Evolutionary conservation across 2,113 vertebrate genomes (phyloP).

Genomic region (Spea bombifrons): DNA sequence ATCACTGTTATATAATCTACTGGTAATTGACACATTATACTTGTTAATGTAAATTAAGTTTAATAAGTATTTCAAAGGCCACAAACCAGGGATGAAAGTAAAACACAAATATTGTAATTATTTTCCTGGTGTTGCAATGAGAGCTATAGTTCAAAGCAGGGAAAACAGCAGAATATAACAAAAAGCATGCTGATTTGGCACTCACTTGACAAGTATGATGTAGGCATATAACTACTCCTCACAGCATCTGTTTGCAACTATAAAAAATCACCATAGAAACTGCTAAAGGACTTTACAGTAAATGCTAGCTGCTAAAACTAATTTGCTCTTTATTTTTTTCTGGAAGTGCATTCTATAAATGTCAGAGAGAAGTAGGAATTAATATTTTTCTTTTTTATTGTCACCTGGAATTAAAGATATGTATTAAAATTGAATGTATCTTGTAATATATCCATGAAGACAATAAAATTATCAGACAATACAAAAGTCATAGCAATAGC

Average conservation of each 20-base stretch:
- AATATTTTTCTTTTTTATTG: constrained; percentile 3
- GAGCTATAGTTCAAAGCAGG: constrained; percentile 25
- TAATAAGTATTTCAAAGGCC: constrained; percentile 11
- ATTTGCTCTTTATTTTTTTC: constrained; percentile 40
- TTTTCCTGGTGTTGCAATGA: constrained; percentile 18
- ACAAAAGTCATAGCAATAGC: too few species aligned
- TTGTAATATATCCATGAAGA: too few species aligned
- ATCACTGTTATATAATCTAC: too few species aligned
- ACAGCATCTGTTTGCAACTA: constrained; percentile 39
- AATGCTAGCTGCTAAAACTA: constrained; percentile 32
- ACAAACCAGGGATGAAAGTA: not conserved
- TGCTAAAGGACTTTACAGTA: constrained; percentile 32
- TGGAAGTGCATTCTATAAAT: constrained; percentile 26
- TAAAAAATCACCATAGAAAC: constrained; percentile 45
- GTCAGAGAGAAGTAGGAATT: constrained; percentile 10
- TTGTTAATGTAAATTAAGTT: not conserved
- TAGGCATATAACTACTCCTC: constrained; percentile 41
- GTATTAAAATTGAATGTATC: not conserved
- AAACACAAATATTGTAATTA: constrained; percentile 31
- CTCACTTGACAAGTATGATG: constrained; percentile 45
- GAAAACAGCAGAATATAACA: constrained; percentile 23
- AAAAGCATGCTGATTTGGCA: constrained; percentile 42
- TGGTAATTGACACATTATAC: too few species aligned
- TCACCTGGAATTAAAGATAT: not conserved
- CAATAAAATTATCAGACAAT: too few species aligned